A percentile compares a stretch with the other conserved stretches of the same genome.
phyloP scores from a whole-genome alignment of 2,113 vertebrate species.

The Cottus gobio region DNA sequence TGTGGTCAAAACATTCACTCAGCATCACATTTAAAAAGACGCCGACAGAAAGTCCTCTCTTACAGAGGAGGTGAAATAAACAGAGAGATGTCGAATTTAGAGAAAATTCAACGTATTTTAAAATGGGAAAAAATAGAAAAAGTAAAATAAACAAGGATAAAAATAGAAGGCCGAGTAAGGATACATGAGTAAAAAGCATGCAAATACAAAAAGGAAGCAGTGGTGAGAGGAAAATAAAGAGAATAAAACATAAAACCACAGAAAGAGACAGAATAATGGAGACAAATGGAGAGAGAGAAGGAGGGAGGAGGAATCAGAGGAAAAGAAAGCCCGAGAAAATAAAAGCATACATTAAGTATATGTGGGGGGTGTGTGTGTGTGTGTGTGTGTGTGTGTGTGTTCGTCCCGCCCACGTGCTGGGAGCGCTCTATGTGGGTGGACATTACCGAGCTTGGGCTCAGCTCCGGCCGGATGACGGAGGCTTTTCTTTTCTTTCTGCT shows the following conservation, averaged over 20 bases:
- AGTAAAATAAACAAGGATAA: background rate
- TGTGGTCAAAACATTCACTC: background rate
- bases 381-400: background rate
- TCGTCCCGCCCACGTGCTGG: constrained; percentile 41
- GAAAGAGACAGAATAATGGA: background rate
- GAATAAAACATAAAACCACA: background rate
- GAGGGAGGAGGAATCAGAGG: too few relatives aligned
- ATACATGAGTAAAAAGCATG: background rate
- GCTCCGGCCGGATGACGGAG: background rate
- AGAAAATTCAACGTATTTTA: too few relatives aligned
- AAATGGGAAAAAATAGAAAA: background rate
- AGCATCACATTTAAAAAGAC: too few relatives aligned
- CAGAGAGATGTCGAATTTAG: too few relatives aligned
- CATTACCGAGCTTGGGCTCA: background rate
- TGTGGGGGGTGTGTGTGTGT: background rate
- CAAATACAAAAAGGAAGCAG: background rate
- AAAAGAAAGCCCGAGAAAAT: background rate
- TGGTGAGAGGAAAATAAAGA: background rate
- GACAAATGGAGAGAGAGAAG: background rate
- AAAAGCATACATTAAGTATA: background rate
- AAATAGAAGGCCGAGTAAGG: background rate
- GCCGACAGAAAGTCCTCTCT: too few relatives aligned
- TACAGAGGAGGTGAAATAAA: too few relatives aligned
- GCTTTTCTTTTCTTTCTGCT: background rate
- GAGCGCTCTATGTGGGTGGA: constrained; percentile 42